Percentiles rank a stretch among this genome's conserved stretches.
Conservation (phyloP, 1,140 invertebrate species). For the Pectinophora gossypiella region DNA sequence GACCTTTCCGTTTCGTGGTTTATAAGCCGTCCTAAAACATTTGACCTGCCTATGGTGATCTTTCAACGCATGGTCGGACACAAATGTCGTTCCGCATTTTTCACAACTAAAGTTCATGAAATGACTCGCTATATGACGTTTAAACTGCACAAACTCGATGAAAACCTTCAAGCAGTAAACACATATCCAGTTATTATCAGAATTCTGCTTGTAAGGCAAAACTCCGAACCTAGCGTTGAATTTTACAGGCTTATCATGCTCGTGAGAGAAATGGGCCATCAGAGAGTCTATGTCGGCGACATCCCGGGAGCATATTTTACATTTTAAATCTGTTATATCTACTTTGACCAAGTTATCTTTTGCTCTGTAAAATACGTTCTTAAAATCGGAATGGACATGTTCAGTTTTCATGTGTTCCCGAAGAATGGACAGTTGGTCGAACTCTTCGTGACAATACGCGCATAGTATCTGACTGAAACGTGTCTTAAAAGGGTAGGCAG, state of each 20-base stretch:
- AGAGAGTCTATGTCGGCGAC: constrained; percentile 47
- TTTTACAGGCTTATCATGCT: constrained; percentile 53
- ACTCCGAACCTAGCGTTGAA: constrained; percentile 56
- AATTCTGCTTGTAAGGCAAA: constrained; percentile 51
- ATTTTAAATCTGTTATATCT: constrained; percentile 56
- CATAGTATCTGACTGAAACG: constrained; percentile 62
- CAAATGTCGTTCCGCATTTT: constrained; percentile 58
- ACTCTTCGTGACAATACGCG: constrained; percentile 57
- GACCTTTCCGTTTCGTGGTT: constrained; percentile 49
- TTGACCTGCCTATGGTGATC: constrained; percentile 58
- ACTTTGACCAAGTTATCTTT: constrained; percentile 63
- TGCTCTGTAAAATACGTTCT: constrained; percentile 57
- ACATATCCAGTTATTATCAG: constrained; percentile 42
- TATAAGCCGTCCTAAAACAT: constrained; percentile 54
- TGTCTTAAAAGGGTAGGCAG: constrained; percentile 62
- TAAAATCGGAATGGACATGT: constrained; percentile 47
- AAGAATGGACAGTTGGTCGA: constrained; percentile 37
- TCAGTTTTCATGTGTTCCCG: constrained; percentile 46
- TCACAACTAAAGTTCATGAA: constrained; percentile 62
- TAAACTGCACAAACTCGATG: constrained; percentile 45
- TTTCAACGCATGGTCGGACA: constrained; percentile 48
- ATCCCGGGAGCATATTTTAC: constrained; percentile 44
- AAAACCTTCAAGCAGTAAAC: constrained; percentile 51
- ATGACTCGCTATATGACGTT: constrained; percentile 52
- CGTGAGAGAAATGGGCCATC: constrained; percentile 49